Base-by-base conservation (phyloP, 2,113 vertebrate species). In the Syrmaticus mikado region DNA sequence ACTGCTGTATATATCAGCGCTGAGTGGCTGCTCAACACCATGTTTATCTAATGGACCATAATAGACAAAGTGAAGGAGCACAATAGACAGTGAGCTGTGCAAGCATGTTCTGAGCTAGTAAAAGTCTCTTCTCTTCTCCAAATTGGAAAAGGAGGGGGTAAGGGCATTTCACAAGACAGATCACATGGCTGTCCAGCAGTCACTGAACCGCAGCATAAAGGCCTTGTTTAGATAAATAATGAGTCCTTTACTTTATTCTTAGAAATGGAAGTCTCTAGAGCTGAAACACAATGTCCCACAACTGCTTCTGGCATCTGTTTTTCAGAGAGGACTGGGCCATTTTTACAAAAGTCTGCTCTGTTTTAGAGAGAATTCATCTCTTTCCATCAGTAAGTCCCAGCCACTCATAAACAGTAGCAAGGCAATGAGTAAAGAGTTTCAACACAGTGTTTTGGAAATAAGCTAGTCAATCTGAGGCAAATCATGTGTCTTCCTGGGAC, bases 11-110 rank as follows among this genome's bases (percentile, higher is more conserved):
- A 8, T 50, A 84, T 36, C 90, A 85, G 93, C 95, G 91, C 93
- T 30, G 67, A 93, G 81, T 82, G 87, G 83, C 93, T 94, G 96
- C 77, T 67, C 93, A 90, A 64, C 89, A 90, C 94, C 93, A 18
- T 88, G 96, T 96, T 97, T 98, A 96, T 96, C 95, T 96, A 97
- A 95, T 78, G 77, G 93, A 60, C 96, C 95, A 76, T 82, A 97
- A 95, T 94, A 93, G 91, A 90, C 93, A 95, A 86, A 46, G 30
- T 24, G 1, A 83, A 62, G 0, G 24, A 91, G 94, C 94, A 96
- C 96, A 95, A 97, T 92, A 64, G 92, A 97, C 92, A 96, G 68
- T 53, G 91, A 95, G 83, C 95, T 96, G 83, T 86, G 82, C 73
- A 87, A 97, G 88, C 68, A 84, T 91, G 94, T 93, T 97, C 95